Conservation (phyloP, 2,797 vertebrate species). For the Phalloptychus januarius region DNA sequence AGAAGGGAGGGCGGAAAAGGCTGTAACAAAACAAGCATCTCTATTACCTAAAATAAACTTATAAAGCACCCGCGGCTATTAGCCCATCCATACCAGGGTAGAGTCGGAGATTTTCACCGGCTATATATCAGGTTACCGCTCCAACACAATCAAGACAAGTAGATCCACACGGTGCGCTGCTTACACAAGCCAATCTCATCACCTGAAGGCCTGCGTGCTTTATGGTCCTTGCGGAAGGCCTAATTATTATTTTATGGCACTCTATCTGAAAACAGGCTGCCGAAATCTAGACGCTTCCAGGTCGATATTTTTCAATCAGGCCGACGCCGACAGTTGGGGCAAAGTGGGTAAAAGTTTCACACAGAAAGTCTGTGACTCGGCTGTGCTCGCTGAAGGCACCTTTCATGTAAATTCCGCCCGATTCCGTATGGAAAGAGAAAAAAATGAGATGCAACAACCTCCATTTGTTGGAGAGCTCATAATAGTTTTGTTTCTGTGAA, state of each 20-base stretch:
- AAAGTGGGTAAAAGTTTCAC: constrained; percentile 51
- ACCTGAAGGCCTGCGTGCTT: constrained; percentile 63
- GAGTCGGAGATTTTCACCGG: constrained; percentile 73
- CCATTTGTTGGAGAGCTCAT: neutral
- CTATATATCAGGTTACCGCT: constrained; percentile 74
- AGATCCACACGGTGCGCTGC: constrained; percentile 70
- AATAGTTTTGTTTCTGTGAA: too few species aligned
- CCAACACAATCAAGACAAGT: constrained; percentile 72
- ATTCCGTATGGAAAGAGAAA: constrained; percentile 38
- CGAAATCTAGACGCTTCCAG: constrained; percentile 33
- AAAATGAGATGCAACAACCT: constrained; percentile 29
- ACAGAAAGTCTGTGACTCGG: constrained; percentile 13
- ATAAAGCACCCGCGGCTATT: constrained; percentile 89
- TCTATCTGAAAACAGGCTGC: constrained; percentile 61
- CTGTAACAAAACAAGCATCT: constrained; percentile 90
- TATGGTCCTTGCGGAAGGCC: constrained; percentile 58
- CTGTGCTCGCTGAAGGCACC: constrained; percentile 25
- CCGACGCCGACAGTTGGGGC: constrained; percentile 35
- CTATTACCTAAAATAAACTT: constrained; percentile 92
- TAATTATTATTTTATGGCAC: constrained; percentile 72
- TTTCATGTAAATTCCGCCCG: constrained; percentile 29
- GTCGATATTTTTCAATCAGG: constrained; percentile 42
- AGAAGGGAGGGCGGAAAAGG: constrained; percentile 73
- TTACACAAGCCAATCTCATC: constrained; percentile 77
- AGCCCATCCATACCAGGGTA: constrained; percentile 79